phyloP scores from a whole-genome alignment of 2,797 vertebrate genomes.

The Anguilla megastoma region DNA sequence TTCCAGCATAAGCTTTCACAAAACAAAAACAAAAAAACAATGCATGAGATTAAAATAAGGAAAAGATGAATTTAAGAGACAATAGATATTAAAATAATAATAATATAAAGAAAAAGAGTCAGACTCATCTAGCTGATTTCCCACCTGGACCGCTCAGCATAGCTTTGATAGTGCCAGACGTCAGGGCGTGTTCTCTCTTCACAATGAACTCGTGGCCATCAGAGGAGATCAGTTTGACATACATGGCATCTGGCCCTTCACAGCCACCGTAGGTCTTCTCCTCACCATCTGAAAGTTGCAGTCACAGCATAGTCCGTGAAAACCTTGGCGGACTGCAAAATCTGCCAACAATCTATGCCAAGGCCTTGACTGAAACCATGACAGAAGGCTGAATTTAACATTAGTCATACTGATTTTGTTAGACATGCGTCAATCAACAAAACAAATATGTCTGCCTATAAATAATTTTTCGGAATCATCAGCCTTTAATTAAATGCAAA shows the following conservation, averaged over 20 bases:
- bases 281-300: constrained; percentile 85
- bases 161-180: constrained; percentile 98
- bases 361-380: neutral
- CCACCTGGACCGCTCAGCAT: constrained; percentile 97
- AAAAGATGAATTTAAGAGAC: neutral
- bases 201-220: constrained; percentile 99
- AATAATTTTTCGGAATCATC: neutral
- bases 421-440: neutral
- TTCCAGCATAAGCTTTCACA: neutral
- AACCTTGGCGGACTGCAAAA: neutral
- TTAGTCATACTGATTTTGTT: neutral
- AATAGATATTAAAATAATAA: neutral
- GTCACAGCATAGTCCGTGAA: neutral
- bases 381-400: neutral
- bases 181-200: constrained; percentile 96
- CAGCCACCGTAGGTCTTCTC: constrained; percentile 97
- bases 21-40: neutral
- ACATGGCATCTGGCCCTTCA: constrained; percentile 98
- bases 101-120: neutral
- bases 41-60: neutral
- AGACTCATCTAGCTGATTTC: constrained; percentile 35
- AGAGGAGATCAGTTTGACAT: constrained; percentile 97
- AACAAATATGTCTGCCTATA: neutral
- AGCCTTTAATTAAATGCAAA: neutral
- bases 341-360: neutral